Evolutionary conservation across 2,888 invertebrate species (phyloP).

Genomic region (Ypsolopha scabrella): DNA sequence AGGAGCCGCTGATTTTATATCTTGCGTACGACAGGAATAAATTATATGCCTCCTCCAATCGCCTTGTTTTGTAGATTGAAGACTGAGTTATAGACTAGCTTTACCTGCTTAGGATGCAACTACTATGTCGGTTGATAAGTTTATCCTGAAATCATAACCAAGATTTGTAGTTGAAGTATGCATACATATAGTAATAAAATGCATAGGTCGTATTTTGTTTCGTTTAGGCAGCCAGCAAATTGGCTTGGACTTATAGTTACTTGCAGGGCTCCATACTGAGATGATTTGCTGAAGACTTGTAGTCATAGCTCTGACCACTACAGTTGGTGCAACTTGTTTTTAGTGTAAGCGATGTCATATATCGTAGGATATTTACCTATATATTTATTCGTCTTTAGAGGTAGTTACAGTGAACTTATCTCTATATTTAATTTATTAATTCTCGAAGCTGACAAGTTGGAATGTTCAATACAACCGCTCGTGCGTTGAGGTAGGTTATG

Average conservation of each 20-base stretch:
- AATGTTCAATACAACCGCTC: neutral
- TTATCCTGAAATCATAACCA: neutral
- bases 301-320: no score
- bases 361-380: no score
- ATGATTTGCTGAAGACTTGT: no score
- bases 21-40: neutral
- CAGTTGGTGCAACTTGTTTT: no score
- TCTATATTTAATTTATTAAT: neutral
- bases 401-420: neutral
- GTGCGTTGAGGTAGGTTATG: neutral
- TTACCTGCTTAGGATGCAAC: neutral
- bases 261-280: no score
- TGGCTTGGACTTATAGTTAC: no score
- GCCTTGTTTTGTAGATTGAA: neutral
- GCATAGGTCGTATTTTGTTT: no score
- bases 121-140: no score
- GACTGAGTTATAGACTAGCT: conserved; percentile 3
- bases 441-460: neutral
- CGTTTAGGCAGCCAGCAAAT: no score
- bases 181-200: no score
- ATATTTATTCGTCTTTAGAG: neutral
- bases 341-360: no score
- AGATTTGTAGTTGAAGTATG: neutral
- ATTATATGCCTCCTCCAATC: neutral
- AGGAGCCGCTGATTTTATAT: conserved; percentile 1